These are phyloP conservation scores for Amphipoea oculea DNA, from an alignment of 2,888 invertebrate species.

Conservation along the genomic window DNA sequence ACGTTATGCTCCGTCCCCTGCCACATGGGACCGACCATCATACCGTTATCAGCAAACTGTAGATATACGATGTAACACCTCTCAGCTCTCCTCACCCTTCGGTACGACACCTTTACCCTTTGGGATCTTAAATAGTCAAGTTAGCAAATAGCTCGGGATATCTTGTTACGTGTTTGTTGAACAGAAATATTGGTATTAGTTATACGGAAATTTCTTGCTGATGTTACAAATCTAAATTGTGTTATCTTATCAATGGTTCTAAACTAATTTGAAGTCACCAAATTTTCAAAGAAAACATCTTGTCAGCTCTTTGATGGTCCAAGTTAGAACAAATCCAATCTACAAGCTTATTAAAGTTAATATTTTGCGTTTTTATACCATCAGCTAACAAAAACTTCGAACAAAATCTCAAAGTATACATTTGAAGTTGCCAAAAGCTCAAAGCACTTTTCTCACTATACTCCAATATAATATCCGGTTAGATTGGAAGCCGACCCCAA, in stretches of 20 bases:
- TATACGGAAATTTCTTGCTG: neutral
- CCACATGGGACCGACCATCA: constrained; percentile 6
- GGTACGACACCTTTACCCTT: neutral
- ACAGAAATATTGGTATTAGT: neutral
- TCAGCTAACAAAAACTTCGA: constrained; percentile 5
- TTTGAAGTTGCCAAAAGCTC: no score
- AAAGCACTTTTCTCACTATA: neutral
- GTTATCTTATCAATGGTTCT: neutral
- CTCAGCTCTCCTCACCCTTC: constrained; percentile 6
- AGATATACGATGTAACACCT: constrained; percentile 23
- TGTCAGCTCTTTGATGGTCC: neutral
- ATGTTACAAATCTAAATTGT: constrained; percentile 4
- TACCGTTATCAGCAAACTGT: constrained; percentile 14
- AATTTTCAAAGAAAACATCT: neutral
- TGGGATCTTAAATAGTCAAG: neutral
- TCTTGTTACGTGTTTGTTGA: neutral
- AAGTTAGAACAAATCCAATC: constrained; percentile 20
- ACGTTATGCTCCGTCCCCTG: constrained; percentile 1
- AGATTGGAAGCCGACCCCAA: no score
- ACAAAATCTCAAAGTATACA: neutral
- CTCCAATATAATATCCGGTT: neutral
- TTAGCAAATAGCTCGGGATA: neutral
- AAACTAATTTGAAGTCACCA: constrained; percentile 23
- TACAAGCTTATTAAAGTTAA: constrained; percentile 23
- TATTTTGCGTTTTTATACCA: constrained; percentile 3